Conservation (phyloP, 2,113 vertebrate genomes). For the Antigone vipio region DNA sequence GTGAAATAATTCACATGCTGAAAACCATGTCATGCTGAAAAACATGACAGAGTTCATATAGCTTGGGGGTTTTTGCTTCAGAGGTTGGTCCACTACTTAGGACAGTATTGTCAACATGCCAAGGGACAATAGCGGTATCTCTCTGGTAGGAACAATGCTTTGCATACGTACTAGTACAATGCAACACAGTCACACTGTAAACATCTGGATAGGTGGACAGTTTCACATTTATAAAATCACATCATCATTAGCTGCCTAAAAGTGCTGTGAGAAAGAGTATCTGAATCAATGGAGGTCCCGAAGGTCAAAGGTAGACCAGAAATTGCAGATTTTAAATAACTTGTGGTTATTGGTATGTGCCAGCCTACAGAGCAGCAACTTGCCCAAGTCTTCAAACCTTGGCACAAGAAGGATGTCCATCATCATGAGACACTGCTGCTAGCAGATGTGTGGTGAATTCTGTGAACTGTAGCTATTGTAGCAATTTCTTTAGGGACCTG, state of each 20-base stretch:
- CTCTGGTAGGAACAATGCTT: neutral
- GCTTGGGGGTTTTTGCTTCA: neutral
- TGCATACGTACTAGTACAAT: fast-evolving
- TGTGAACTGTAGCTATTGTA: neutral
- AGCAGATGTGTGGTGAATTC: neutral
- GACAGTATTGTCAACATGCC: neutral
- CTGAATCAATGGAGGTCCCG: neutral
- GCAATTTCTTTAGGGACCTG: neutral
- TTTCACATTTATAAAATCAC: neutral
- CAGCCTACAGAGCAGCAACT: neutral
- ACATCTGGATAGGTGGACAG: fast-evolving
- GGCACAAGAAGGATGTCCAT: neutral
- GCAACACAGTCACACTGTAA: neutral
- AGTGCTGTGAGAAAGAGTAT: neutral
- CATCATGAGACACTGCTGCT: neutral
- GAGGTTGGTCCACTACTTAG: neutral
- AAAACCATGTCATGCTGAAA: neutral
- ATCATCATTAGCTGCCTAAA: neutral
- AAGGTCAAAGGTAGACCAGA: neutral
- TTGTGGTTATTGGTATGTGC: neutral
- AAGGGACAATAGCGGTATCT: neutral
- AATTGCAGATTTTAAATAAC: neutral
- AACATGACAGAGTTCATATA: neutral
- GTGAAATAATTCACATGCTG: slow-evolving; percentile 1
- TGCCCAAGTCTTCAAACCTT: neutral